Conservation (phyloP, 2,888 invertebrate genomes). For the Phortica okadai region DNA sequence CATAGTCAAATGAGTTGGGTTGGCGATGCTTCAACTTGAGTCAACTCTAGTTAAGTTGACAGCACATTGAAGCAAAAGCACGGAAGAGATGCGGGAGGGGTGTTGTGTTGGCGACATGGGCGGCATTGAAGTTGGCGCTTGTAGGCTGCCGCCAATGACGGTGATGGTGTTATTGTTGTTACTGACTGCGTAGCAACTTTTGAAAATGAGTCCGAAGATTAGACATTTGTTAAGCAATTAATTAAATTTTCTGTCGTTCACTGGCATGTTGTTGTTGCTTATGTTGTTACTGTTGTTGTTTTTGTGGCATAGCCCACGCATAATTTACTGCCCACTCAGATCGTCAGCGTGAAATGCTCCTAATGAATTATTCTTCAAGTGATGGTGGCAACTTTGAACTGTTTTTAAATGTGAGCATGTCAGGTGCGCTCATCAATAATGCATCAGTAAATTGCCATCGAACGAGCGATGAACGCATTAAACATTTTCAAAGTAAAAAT, state of each 20-base stretch:
- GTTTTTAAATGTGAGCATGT: background rate
- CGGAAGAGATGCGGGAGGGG: too few relatives aligned
- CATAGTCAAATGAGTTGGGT: slow-evolving; percentile 1
- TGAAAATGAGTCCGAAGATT: slow-evolving; percentile 57
- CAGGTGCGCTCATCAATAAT: background rate
- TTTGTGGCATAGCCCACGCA: background rate
- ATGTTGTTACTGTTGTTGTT: background rate
- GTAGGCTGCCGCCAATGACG: background rate
- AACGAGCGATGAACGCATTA: too few relatives aligned
- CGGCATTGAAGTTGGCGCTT: background rate
- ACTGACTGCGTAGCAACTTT: background rate
- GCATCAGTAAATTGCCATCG: too few relatives aligned
- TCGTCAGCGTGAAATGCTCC: slow-evolving; percentile 54
- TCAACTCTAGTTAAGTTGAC: background rate
- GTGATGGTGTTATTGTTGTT: background rate
- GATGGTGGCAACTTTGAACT: slow-evolving; percentile 17
- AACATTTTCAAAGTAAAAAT: too few relatives aligned
- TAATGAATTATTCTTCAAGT: slow-evolving; percentile 67
- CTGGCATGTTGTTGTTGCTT: background rate
- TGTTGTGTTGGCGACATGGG: background rate
- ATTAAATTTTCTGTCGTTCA: slow-evolving; percentile 50
- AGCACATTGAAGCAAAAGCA: too few relatives aligned
- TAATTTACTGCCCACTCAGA: background rate
- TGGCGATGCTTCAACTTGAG: background rate
- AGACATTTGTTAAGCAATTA: slow-evolving; percentile 72